These are phyloP conservation scores for Blastobasis lacticolella DNA, from an alignment of 2,888 invertebrate genomes.

Conservation along the genomic window DNA sequence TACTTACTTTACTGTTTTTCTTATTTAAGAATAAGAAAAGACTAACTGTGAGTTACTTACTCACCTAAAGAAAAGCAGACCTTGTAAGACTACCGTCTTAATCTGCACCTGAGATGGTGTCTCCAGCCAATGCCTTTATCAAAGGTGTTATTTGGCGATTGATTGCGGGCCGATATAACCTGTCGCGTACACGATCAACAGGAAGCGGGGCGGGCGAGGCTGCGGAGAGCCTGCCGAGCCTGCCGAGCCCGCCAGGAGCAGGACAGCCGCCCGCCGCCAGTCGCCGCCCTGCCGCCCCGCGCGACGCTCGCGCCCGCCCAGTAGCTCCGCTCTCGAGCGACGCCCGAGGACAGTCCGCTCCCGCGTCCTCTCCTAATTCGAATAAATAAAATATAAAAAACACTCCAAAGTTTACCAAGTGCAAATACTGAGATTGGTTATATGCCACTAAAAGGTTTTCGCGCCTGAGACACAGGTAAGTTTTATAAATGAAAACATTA, in stretches of 20 bases:
- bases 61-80: too few species aligned
- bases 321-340: slow-evolving; percentile 22
- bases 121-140: too few species aligned
- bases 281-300: slow-evolving; percentile 66
- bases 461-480: slow-evolving; percentile 47
- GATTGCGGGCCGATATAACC: slow-evolving; percentile 42
- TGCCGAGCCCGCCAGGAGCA: slow-evolving; percentile 25
- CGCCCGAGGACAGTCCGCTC: slow-evolving; percentile 18
- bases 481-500: slow-evolving; percentile 22
- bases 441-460: slow-evolving; percentile 34
- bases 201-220: slow-evolving; percentile 62
- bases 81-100: too few species aligned
- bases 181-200: slow-evolving; percentile 68
- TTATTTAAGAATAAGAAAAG: too few species aligned
- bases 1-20: too few species aligned
- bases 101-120: too few species aligned
- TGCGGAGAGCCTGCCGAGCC: slow-evolving; percentile 33
- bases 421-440: slow-evolving; percentile 27
- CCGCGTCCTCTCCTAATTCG: slow-evolving; percentile 17
- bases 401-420: slow-evolving; percentile 41
- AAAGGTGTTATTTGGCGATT: too few species aligned
- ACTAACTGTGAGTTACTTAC: too few species aligned
- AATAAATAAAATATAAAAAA: slow-evolving; percentile 17
- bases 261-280: slow-evolving; percentile 38
- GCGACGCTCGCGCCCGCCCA: slow-evolving; percentile 36